Evolutionary conservation across 2,888 invertebrate genomes (phyloP).

Genomic region (Ramazzottius varieornatus): DNA sequence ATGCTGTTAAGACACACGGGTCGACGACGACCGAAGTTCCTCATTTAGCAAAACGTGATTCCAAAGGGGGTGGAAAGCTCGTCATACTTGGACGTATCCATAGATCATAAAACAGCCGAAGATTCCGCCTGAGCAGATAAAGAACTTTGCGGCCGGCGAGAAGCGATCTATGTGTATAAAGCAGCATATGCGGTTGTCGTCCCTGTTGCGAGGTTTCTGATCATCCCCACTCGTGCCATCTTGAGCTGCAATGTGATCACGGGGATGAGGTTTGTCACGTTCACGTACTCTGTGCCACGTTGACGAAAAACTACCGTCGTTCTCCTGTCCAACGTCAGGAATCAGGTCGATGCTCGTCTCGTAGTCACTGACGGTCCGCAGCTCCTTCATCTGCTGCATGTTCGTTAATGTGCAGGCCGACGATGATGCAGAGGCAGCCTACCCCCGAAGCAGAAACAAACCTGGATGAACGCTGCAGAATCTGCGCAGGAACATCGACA

Average conservation of each 20-base stretch:
- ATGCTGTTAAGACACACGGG: too few relatives aligned
- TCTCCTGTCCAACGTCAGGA: neutral
- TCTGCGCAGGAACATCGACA: too few relatives aligned
- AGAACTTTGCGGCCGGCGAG: constrained; percentile 40
- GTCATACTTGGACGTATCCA: constrained; percentile 53
- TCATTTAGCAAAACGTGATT: too few relatives aligned
- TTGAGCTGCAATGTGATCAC: neutral
- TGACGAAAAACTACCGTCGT: neutral
- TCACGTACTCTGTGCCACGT: neutral
- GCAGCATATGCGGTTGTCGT: neutral
- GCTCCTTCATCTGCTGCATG: neutral
- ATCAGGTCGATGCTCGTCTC: neutral
- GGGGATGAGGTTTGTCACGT: neutral
- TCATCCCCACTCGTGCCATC: neutral
- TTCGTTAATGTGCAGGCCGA: too few relatives aligned
- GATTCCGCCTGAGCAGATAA: constrained; percentile 46
- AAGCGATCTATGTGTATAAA: constrained; percentile 20
- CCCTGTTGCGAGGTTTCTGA: neutral
- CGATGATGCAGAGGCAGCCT: too few relatives aligned
- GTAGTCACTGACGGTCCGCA: neutral
- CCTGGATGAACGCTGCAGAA: too few relatives aligned
- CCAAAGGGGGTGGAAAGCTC: too few relatives aligned
- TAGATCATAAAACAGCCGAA: constrained; percentile 66
- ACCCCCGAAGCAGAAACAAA: too few relatives aligned
- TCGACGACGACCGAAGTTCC: too few relatives aligned